Conservation (phyloP, 2,797 vertebrate genomes). For the Amblyraja radiata region DNA sequence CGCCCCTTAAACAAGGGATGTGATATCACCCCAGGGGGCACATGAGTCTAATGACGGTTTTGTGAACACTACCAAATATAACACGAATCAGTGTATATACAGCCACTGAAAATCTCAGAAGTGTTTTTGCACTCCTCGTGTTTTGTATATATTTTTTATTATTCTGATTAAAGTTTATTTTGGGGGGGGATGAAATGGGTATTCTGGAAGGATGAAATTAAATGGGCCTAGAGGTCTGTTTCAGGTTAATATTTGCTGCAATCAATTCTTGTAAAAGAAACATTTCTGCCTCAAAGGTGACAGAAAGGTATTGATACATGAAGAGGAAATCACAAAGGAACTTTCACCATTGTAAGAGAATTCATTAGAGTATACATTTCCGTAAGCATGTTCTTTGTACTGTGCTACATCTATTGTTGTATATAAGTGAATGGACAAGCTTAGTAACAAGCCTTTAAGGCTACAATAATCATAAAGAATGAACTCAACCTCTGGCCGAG, state of each 20-base stretch:
- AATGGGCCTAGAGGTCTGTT: not conserved
- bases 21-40: no score
- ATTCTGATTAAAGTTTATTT: no score
- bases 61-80: no score
- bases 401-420: conserved; percentile 15
- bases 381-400: conserved; percentile 9
- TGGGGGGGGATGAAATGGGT: no score
- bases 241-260: not conserved
- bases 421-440: not conserved
- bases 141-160: no score
- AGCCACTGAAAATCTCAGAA: no score
- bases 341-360: conserved; percentile 7
- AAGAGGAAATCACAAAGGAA: not conserved
- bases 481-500: conserved; percentile 3
- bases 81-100: no score
- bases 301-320: not conserved
- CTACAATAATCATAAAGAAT: conserved; percentile 18
- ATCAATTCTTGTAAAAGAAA: not conserved
- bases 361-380: not conserved
- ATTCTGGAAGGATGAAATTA: not conserved
- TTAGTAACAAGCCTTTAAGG: not conserved
- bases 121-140: no score
- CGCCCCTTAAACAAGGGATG: no score
- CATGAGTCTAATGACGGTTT: no score
- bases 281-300: not conserved